A percentile compares a stretch with the other conserved stretches of the same genome.
phyloP scores from a whole-genome alignment of 2,113 vertebrate genomes.

The Ovis aries region ARS-UI_Ramb_v3.0 NC_056054.1:218119001-218119500 shows the following conservation, averaged over 20 bases:
- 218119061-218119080: not conserved
- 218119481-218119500: not conserved
- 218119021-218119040: not conserved
- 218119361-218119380: not conserved
- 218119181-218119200: not conserved
- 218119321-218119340: not conserved
- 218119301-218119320: slow-evolving; percentile 85
- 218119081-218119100: not conserved
- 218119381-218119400: not conserved
- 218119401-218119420: not conserved
- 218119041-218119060: not conserved
- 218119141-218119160: not conserved
- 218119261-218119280: slow-evolving; percentile 92
- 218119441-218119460: not conserved
- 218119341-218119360: slow-evolving; percentile 34
- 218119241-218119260: slow-evolving; percentile 92
- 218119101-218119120: not conserved
- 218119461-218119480: not conserved
- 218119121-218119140: not conserved
- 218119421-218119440: not conserved
- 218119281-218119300: slow-evolving; percentile 92
- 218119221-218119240: slow-evolving; percentile 86
- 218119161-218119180: not conserved
- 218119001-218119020: not conserved
- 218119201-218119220: not conserved